A percentile compares a stretch with the other conserved stretches of the same genome.
Evolutionary conservation across 2,113 vertebrate genomes (phyloP).

Genomic region (Microtus ochrogaster): DNA sequence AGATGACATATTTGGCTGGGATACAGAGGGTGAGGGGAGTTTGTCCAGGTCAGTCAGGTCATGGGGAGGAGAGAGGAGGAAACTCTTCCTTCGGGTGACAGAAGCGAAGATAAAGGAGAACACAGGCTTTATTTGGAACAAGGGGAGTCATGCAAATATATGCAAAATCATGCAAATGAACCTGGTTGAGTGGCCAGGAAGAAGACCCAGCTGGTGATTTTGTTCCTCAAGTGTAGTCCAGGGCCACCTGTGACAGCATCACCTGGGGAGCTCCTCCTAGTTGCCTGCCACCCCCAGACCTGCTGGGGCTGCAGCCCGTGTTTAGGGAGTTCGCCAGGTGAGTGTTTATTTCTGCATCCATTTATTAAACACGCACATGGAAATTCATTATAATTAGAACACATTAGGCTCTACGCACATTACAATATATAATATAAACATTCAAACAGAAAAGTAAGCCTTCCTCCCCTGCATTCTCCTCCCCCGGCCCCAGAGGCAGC

Average conservation of each 20-base stretch:
- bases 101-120: not conserved
- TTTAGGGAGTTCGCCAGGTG: conserved; percentile 13
- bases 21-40: no score
- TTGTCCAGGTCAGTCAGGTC: not conserved
- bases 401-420: not conserved
- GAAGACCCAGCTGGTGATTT: conserved; percentile 56
- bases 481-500: not conserved
- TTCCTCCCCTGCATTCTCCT: not conserved
- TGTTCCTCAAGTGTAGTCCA: conserved; percentile 37
- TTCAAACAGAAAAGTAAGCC: not conserved
- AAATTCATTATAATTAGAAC: not conserved
- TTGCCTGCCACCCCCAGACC: conserved; percentile 36
- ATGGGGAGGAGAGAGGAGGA: not conserved
- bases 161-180: conserved; percentile 73
- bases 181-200: conserved; percentile 40
- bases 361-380: not conserved
- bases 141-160: conserved; percentile 60
- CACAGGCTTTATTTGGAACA: conserved; percentile 8
- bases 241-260: conserved; percentile 66
- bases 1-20: not conserved
- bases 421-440: conserved; percentile 22
- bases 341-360: not conserved
- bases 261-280: conserved; percentile 36
- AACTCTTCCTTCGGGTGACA: not conserved
- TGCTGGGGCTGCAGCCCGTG: conserved; percentile 16